Evolutionary conservation across 2,113 vertebrate species (phyloP).

Genomic region (Phyllopteryx taeniolatus): DNA sequence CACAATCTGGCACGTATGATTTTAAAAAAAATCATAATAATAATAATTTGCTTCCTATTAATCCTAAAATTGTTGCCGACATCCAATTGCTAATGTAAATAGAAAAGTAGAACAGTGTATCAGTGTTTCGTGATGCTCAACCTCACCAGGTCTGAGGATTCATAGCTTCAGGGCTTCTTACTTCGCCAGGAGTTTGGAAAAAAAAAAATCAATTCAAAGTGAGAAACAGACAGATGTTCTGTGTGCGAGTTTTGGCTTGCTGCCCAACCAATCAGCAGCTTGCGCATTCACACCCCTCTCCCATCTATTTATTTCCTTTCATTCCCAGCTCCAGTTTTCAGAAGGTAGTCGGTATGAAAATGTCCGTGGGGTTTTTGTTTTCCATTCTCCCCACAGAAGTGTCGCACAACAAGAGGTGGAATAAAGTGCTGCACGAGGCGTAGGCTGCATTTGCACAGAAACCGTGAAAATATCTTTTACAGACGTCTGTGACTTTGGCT

Average conservation of each 20-base stretch:
- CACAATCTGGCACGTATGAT: neutral
- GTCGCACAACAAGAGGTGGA: slow-evolving; percentile 15
- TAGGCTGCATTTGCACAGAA: slow-evolving; percentile 42
- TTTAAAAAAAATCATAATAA: too few relatives aligned
- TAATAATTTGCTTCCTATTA: neutral
- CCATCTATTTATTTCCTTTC: slow-evolving; percentile 7
- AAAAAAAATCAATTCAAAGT: slow-evolving; percentile 7
- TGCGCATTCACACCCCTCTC: neutral
- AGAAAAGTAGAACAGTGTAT: neutral
- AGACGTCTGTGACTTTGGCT: slow-evolving; percentile 17
- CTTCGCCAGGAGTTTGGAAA: neutral
- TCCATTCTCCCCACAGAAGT: slow-evolving; percentile 16
- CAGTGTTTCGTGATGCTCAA: neutral
- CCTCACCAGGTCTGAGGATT: neutral
- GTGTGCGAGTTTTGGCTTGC: slow-evolving; percentile 19
- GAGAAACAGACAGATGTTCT: slow-evolving; percentile 30
- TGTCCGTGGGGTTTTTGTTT: slow-evolving; percentile 26
- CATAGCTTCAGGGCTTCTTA: neutral
- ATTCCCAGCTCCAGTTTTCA: slow-evolving; percentile 37
- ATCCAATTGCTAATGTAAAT: neutral
- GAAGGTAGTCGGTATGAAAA: slow-evolving; percentile 44
- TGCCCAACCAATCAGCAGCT: neutral
- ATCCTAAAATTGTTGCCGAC: neutral
- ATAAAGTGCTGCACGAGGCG: slow-evolving; percentile 19
- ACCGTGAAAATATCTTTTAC: slow-evolving; percentile 25